phyloP scores from a whole-genome alignment of 2,888 invertebrate genomes.

The Scaptodrosophila latifasciaeformis region DNA sequence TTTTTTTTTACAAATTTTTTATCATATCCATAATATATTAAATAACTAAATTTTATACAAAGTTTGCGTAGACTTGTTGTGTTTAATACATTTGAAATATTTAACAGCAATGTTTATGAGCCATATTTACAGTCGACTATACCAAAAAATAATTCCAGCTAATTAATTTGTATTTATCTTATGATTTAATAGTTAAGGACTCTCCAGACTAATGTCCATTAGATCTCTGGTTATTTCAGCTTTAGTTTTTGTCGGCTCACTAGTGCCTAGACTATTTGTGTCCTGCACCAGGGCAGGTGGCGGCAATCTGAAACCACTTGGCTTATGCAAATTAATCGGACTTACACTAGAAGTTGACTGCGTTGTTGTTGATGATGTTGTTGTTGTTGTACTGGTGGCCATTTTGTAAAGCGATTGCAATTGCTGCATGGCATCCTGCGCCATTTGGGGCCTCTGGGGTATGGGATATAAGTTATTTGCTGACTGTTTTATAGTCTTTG shows the following conservation, averaged over 20 bases:
- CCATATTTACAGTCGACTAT: too few species aligned
- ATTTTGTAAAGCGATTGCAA: constrained; percentile 72
- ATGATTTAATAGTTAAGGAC: too few species aligned
- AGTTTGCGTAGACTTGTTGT: constrained; percentile 2
- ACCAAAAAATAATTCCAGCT: too few species aligned
- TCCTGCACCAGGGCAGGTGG: constrained; percentile 40
- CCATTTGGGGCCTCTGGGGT: constrained; percentile 75
- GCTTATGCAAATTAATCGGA: constrained; percentile 24
- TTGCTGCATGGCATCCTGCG: constrained; percentile 72
- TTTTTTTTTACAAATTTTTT: constrained; percentile 18
- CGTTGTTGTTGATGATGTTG: constrained; percentile 16
- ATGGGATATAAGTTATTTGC: constrained; percentile 72
- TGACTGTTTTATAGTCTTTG: constrained; percentile 11
- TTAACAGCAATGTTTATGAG: too few species aligned
- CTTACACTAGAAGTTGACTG: constrained; percentile 15
- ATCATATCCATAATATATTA: constrained; percentile 34
- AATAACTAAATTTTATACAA: constrained; percentile 24
- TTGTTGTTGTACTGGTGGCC: constrained; percentile 52
- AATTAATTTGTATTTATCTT: too few species aligned
- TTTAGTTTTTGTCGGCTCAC: constrained; percentile 70
- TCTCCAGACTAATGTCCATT: constrained; percentile 78
- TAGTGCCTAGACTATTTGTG: constrained; percentile 23
- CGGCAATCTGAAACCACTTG: constrained; percentile 45
- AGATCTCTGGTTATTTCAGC: constrained; percentile 78
- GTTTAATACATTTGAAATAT: too few species aligned